Percentiles rank a stretch among this genome's conserved stretches.
Evolutionary conservation across 1,140 invertebrate genomes (phyloP).

Genomic region (Oncopodura yosiiana): DNA sequence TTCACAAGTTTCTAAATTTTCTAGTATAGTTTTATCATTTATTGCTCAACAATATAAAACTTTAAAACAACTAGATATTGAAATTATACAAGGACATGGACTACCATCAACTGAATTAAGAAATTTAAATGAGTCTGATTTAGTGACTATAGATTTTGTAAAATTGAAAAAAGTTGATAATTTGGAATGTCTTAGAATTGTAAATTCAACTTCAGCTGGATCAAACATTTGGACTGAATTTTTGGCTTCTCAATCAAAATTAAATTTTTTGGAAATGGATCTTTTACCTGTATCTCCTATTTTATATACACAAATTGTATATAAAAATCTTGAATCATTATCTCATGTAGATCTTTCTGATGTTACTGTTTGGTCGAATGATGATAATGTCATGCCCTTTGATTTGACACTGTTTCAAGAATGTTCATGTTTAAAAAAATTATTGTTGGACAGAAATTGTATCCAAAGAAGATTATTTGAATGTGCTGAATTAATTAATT

Average conservation of each 20-base stretch:
- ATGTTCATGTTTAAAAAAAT: slow-evolving; percentile 17
- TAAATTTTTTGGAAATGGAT: slow-evolving; percentile 25
- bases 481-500: slow-evolving; percentile 24
- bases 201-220: slow-evolving; percentile 23
- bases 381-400: slow-evolving; percentile 10
- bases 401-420: slow-evolving; percentile 12
- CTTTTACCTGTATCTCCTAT: slow-evolving; percentile 18
- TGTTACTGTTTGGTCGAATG: slow-evolving; percentile 24
- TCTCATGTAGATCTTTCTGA: slow-evolving; percentile 25
- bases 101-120: slow-evolving; percentile 11
- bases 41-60: slow-evolving; percentile 11
- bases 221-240: slow-evolving; percentile 17
- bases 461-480: slow-evolving; percentile 6
- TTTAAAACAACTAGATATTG: slow-evolving; percentile 16
- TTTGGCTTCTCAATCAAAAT: slow-evolving; percentile 7
- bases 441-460: slow-evolving; percentile 27
- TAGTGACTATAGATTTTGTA: slow-evolving; percentile 8
- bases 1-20: slow-evolving; percentile 15
- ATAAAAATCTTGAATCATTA: slow-evolving; percentile 9
- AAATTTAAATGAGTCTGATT: slow-evolving; percentile 19
- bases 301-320: slow-evolving; percentile 15
- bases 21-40: neutral
- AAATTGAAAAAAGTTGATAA: slow-evolving; percentile 1
- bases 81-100: slow-evolving; percentile 29
- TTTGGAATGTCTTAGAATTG: slow-evolving; percentile 13